Base-by-base conservation (phyloP, 2,888 invertebrate species). In the Erebia aethiops region DNA sequence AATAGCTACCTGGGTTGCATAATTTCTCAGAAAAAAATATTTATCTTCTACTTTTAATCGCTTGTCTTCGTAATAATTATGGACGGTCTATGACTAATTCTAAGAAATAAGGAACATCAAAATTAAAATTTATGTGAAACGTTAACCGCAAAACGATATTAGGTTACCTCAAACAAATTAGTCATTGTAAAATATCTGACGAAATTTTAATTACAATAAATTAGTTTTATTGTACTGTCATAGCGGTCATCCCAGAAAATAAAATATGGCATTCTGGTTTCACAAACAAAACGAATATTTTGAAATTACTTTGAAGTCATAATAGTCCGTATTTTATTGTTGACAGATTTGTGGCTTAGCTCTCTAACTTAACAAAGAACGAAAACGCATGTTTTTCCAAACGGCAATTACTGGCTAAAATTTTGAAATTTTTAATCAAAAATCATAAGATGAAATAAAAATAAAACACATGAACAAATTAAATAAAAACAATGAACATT, bases 201-300 rank as follows among this genome's bases (percentile, higher is more conserved):
- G 18, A 58, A 62, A 58, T 26, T 67, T 67, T 63, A 64, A 72
- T 72, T 70, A 65, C 52, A 71, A 69, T 69, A 67, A 60, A 62
- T 65, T 46, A 60, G 65, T 65, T 70, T 70, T 65, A 70, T 65
- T 51, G 52, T 41, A 14, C 52, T 66, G 65, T 70, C 70, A 60
- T 43, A 49, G 35, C 4, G 9, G 51, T 52, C 52, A 52, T 21
- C 18, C 21, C 10, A 1, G 3, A 56, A 56, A 21, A 21, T 56
- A 13, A 56, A 56, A 56, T 56, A 57, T 56, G 13, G 9, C 3
- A 54, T 54, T 18, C 2, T 10, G 54, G 54, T 54, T 54, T 16
- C 52, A 63, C 62, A 69, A 56, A 57, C 26, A 26, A 56, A 56
- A 56, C 26, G 2, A 9, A 26, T 57, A 26, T 43, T 43, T 43